These are phyloP conservation scores for Tetramorium alpestre DNA, from an alignment of 1,140 invertebrate species.

Conservation along the genomic window DNA sequence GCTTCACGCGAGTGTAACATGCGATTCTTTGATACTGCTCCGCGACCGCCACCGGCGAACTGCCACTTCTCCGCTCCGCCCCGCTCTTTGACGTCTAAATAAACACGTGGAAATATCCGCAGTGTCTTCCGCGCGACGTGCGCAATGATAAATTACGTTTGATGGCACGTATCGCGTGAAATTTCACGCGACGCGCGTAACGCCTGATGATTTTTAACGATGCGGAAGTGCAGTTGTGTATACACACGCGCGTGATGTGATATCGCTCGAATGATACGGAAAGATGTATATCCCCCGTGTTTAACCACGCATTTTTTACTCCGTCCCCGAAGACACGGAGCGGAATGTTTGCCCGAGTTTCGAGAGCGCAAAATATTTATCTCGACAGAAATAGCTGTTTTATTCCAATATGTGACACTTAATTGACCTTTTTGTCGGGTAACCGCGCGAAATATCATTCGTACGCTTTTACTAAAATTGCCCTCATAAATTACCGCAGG, in stretches of 20 bases:
- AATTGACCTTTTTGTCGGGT: background rate
- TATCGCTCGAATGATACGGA: background rate
- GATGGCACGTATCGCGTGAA: background rate
- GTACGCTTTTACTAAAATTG: background rate
- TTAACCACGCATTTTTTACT: background rate
- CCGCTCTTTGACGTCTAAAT: constrained; percentile 19
- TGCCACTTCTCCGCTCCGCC: background rate
- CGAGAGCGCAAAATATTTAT: background rate
- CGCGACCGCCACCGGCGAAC: constrained; percentile 5
- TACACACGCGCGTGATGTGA: background rate
- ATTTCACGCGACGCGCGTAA: background rate
- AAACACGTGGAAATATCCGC: background rate
- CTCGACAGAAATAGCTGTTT: background rate
- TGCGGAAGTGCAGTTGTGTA: background rate
- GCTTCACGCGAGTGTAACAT: constrained; percentile 41
- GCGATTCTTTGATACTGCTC: constrained; percentile 42
- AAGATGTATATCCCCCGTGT: background rate
- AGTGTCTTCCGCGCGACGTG: background rate
- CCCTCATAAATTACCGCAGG: background rate
- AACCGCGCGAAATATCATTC: background rate
- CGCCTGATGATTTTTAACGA: background rate
- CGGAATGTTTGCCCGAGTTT: background rate
- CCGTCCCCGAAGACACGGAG: background rate
- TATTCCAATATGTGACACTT: background rate
- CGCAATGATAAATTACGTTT: background rate